Percentiles rank a stretch among this genome's conserved stretches.
Evolutionary conservation across 2,113 vertebrate genomes (phyloP).

Genomic region (Eupsittula cactorum): DNA sequence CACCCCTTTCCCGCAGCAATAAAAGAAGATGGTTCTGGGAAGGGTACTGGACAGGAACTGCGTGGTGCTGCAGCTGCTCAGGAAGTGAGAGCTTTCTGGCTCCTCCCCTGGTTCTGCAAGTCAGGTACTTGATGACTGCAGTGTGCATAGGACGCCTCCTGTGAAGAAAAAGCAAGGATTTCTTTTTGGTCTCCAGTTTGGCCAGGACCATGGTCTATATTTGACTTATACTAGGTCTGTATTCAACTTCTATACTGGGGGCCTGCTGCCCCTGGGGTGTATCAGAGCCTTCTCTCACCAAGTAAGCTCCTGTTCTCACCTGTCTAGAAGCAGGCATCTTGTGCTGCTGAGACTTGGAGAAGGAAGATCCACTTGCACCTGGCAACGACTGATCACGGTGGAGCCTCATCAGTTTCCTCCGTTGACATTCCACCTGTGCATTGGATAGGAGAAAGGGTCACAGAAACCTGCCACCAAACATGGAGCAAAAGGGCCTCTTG

Average conservation of each 20-base stretch:
- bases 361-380: background rate
- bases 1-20: background rate
- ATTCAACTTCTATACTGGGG: background rate
- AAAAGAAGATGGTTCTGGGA: background rate
- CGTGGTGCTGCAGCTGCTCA: background rate
- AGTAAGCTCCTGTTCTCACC: background rate
- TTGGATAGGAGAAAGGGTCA: background rate
- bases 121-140: background rate
- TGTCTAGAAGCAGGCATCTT: background rate
- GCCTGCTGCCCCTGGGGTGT: background rate
- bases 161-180: background rate
- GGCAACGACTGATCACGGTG: background rate
- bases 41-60: background rate
- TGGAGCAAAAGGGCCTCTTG: background rate
- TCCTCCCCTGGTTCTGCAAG: background rate
- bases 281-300: background rate
- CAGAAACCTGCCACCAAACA: background rate
- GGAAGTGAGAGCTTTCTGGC: background rate
- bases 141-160: background rate
- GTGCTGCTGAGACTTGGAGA: background rate
- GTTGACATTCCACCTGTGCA: constrained; percentile 67
- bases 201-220: background rate
- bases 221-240: background rate
- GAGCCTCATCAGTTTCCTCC: constrained; percentile 54
- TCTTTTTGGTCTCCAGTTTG: background rate